phyloP scores from a whole-genome alignment of 1,140 invertebrate genomes.

The Harpegnathos saltator region DNA sequence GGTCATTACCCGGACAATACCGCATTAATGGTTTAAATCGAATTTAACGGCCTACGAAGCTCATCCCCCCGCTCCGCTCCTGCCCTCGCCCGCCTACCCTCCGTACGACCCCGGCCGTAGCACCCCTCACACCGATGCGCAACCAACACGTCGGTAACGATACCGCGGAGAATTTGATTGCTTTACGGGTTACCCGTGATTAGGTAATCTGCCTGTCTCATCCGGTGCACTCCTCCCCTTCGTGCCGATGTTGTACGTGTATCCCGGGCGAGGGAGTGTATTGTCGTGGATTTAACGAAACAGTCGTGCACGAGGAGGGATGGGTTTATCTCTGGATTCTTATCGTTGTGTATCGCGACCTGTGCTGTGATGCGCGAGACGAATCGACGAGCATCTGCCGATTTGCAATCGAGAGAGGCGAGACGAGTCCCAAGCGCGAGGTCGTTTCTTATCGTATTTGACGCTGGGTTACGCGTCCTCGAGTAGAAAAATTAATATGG shows the following conservation, averaged over 20 bases:
- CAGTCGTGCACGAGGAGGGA: slow-evolving; percentile 20
- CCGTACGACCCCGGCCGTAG: slow-evolving; percentile 12
- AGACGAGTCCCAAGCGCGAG: no score
- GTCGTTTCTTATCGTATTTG: no score
- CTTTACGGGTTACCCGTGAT: slow-evolving; percentile 81
- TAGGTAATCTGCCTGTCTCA: slow-evolving; percentile 81
- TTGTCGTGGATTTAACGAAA: slow-evolving; percentile 63
- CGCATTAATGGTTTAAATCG: slow-evolving; percentile 82
- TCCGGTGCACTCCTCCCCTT: slow-evolving; percentile 42
- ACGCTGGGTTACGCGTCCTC: no score
- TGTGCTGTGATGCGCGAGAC: slow-evolving; percentile 64
- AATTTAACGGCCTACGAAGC: slow-evolving; percentile 80
- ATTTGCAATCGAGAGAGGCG: slow-evolving; percentile 8
- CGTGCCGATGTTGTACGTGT: slow-evolving; percentile 1
- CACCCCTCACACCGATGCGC: slow-evolving; percentile 56
- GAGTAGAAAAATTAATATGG: no score
- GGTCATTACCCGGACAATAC: slow-evolving; percentile 82
- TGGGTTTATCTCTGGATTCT: slow-evolving; percentile 70
- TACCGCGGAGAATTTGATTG: slow-evolving; percentile 81
- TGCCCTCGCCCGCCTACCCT: slow-evolving; percentile 16
- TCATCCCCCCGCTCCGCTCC: slow-evolving; percentile 23
- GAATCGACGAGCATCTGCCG: slow-evolving; percentile 30
- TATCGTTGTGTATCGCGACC: slow-evolving; percentile 23
- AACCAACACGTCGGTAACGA: slow-evolving; percentile 69
- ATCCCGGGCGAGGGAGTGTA: slow-evolving; percentile 25